These are phyloP conservation scores for Parotocinclus haroldoi DNA, from an alignment of 2,797 vertebrate species.

Conservation along the genomic window DNA sequence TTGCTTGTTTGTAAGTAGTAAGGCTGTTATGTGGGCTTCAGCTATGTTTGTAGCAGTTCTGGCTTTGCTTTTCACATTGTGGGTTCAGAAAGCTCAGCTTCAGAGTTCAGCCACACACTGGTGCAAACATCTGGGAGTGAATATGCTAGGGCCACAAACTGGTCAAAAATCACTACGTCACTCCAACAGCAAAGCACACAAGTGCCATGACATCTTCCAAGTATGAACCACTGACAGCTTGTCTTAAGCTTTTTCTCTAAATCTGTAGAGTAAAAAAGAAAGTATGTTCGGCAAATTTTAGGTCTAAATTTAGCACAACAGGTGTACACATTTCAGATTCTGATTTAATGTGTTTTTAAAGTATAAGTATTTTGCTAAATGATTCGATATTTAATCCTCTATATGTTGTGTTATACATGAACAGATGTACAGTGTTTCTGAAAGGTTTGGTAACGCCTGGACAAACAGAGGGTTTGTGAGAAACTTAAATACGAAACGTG, in stretches of 20 bases:
- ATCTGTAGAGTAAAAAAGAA: no score
- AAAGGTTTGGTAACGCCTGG: no score
- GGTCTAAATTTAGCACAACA: no score
- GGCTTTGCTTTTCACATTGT: slow-evolving; percentile 57
- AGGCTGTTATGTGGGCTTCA: slow-evolving; percentile 50
- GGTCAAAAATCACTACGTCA: slow-evolving; percentile 43
- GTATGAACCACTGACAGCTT: slow-evolving; percentile 43
- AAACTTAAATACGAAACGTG: no score
- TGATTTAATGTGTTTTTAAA: no score
- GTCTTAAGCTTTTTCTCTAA: background rate
- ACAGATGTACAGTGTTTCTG: no score
- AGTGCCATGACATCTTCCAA: slow-evolving; percentile 60
- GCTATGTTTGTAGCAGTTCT: slow-evolving; percentile 58
- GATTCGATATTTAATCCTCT: no score
- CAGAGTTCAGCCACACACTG: slow-evolving; percentile 44
- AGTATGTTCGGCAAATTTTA: no score
- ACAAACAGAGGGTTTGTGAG: no score
- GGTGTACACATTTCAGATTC: no score
- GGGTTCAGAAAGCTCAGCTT: slow-evolving; percentile 54
- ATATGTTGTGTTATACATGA: no score
- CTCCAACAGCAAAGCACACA: slow-evolving; percentile 55
- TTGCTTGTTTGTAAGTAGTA: background rate
- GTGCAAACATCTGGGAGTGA: slow-evolving; percentile 54
- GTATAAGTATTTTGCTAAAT: no score
- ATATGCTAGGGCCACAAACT: slow-evolving; percentile 41